Evolutionary conservation across 2,113 vertebrate genomes (phyloP).

Genomic region (Benitochromis conjunctus): DNA sequence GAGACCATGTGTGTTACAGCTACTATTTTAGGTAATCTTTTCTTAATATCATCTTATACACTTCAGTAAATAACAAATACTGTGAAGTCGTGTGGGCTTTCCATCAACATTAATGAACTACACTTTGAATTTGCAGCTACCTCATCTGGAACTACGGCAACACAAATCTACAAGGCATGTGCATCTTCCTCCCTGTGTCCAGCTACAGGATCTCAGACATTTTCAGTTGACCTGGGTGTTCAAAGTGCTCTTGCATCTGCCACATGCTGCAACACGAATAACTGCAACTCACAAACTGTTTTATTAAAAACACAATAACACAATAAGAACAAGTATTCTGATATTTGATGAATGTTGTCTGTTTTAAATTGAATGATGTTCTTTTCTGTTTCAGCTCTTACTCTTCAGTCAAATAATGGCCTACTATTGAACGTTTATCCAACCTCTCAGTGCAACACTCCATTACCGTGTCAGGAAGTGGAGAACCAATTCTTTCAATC

Average conservation of each 20-base stretch:
- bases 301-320: too few species aligned
- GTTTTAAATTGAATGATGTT: too few species aligned
- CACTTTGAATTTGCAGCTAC: background rate
- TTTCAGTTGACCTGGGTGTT: too few species aligned
- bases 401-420: too few species aligned
- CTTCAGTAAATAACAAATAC: background rate
- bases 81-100: background rate
- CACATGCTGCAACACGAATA: background rate
- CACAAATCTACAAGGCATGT: background rate
- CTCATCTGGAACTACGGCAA: background rate
- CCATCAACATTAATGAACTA: background rate
- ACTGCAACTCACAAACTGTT: background rate
- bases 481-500: too few species aligned
- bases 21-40: background rate
- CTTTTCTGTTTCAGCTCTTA: too few species aligned
- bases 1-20: background rate
- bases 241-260: background rate
- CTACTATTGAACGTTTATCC: too few species aligned
- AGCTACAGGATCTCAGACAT: too few species aligned
- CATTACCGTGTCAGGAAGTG: too few species aligned
- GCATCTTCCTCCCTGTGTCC: background rate
- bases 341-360: too few species aligned
- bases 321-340: too few species aligned
- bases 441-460: too few species aligned
- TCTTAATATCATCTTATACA: background rate